Base-by-base conservation (phyloP, 2,113 vertebrate species). In the Varanus komodoensis region DNA sequence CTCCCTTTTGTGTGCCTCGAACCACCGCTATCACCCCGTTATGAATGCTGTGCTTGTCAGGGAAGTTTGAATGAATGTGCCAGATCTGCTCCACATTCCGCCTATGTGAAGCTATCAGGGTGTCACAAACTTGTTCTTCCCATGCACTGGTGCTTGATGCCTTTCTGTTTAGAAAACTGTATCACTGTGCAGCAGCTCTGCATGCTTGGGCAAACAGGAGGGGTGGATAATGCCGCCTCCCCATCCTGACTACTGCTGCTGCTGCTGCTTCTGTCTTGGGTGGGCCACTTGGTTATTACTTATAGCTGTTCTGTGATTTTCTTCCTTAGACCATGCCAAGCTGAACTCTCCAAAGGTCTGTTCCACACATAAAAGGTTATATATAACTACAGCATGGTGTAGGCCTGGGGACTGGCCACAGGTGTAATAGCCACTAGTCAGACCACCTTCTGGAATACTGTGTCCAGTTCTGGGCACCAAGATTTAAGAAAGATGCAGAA, bases 1-100 rank as follows among this genome's bases (percentile, higher is more conserved):
- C 87, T 44, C 67, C 79, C 79, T 78, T 77, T 71, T 75, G 29
- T 87, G 52, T 87, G 32, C 29, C 48, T 82, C 50, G 6, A 87
- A 77, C 32, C 54, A 44, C 52, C 25, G 25, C 67, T 44, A 44
- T 3, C 38, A 44, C 38, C 38, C 38, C 38, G n/a, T 32, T n/a
- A 71, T 89, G 89, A 79, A 78, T 78, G 50, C 32, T 54, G 75
- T 29, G 27, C 73, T 54, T 54, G 61, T 78, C 44, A 68, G 2
- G 2, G 38, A 17, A 38, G 48, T 50, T 17, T 68, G 57, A 61
- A 78, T 69, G 19, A 69, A 80, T 71, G n/a, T 57, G 17, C 71
- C 64, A 80, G n/a, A 17, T 79, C 50, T 71, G 61, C 67, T 17
- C 48, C 73, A 84, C 48, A 69, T 86, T 89, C 75, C 38, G 79